Base-by-base conservation (phyloP, 1,140 invertebrate species). In the Cotesia chilonis region DNA sequence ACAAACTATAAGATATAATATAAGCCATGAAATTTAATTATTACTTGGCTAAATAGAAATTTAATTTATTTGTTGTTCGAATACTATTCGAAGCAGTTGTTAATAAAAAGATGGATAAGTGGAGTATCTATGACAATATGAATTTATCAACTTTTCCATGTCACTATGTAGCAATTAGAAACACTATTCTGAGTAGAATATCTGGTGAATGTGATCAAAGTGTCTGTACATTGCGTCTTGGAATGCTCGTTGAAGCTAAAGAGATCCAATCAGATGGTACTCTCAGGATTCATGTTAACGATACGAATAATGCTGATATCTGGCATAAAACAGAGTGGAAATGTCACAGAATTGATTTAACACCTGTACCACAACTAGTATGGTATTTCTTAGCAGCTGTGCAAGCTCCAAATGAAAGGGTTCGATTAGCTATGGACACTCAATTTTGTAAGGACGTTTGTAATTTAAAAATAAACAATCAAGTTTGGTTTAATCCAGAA, bases 341-440 rank as follows among this genome's bases (percentile, higher is more conserved):
- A 54, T 84, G 85, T 72, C 78, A 79, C 64, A 79, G 69, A 64
- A 67, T 74, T 10, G 79, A 85, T 70, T 68, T 87, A 3, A 72
- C 83, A 17, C 70, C 76, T 3, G 76, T 88, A 4, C 75, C 84
- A 20, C 74, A 79, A 14, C 76, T 84, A 28, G 78, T 90, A 41
- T 89, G 87, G 88, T 82, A 85, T 35, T 88, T 81, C 79, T 79
- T 90, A 14, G 82, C 84, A 60, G 83, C 88, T 52, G 83, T 90
- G 41, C 66, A 75, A 7, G 83, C 83, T 37, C 86, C 87, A 5
- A 79, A 87, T 72, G 87, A 89, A 66, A 82, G 89, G 70, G 82
- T 90, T 9, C 77, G 80, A 36, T 76, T 91, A 10, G 86, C 85
- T n/a, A 81, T 77, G 73, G 84, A 89, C 68, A 79, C 78, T 65